A percentile compares a stretch with the other conserved stretches of the same genome.
Evolutionary conservation across 2,797 vertebrate genomes (phyloP).

Genomic region (Mormyrops attenuatus): DNA sequence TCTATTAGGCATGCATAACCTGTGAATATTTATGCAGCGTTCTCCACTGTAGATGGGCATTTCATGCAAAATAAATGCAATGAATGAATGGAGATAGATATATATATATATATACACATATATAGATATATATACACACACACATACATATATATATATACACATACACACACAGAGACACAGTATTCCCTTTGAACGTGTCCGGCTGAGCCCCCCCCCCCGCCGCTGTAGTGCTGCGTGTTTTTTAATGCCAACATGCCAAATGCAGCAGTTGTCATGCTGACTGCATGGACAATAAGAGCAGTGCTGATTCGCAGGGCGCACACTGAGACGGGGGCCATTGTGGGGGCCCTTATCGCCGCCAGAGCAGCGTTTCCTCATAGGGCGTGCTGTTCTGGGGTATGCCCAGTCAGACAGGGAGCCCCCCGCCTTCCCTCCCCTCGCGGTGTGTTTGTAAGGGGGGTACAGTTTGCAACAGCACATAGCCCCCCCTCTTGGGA

Average conservation of each 20-base stretch:
- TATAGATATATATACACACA: neutral
- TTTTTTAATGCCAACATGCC: neutral
- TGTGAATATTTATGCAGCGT: neutral
- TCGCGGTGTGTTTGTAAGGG: neutral
- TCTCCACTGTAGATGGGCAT: neutral
- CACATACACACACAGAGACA: rapidly evolving
- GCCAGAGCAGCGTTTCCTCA: neutral
- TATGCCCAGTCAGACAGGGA: neutral
- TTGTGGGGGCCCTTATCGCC: neutral
- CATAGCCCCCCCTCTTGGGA: neutral
- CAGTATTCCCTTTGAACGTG: neutral
- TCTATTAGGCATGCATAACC: neutral
- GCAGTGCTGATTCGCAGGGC: neutral
- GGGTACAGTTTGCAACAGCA: neutral
- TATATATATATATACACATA: neutral
- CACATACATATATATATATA: no score
- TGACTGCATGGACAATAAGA: neutral
- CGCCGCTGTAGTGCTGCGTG: neutral
- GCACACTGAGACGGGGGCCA: neutral
- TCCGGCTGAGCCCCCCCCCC: neutral
- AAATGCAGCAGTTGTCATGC: neutral
- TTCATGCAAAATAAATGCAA: neutral
- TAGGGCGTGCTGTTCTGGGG: neutral
- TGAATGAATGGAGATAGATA: neutral
- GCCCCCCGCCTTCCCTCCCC: neutral